Evolutionary conservation across 2,797 vertebrate genomes (phyloP).

Genomic region (Tokudaia muenninki): DNA sequence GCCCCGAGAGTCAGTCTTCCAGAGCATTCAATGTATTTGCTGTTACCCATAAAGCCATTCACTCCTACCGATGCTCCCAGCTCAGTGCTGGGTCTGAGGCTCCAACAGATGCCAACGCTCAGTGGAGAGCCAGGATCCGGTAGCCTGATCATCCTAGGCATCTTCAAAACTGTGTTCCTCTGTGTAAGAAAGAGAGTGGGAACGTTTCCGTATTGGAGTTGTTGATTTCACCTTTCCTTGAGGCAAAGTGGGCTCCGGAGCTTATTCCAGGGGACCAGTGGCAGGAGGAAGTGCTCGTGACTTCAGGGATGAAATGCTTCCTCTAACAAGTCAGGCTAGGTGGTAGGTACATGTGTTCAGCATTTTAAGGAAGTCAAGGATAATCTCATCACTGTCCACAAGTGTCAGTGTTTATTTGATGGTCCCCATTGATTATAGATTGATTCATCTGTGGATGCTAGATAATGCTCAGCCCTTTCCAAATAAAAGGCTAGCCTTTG

Average conservation of each 20-base stretch:
- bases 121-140: neutral
- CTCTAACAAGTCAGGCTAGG: neutral
- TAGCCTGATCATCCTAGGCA: neutral
- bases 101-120: neutral
- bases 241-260: neutral
- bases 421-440: neutral
- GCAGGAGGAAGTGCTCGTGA: rapidly evolving
- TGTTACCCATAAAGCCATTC: neutral
- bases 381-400: neutral
- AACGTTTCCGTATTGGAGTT: neutral
- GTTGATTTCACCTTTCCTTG: neutral
- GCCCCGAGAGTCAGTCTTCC: no score
- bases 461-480: neutral
- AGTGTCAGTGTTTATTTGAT: constrained; percentile 4
- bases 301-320: neutral
- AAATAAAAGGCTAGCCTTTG: neutral
- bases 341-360: neutral
- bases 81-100: neutral
- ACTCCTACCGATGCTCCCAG: no score
- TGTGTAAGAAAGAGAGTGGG: neutral
- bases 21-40: no score
- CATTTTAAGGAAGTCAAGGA: constrained; percentile 6
- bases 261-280: neutral
- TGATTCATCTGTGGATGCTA: constrained; percentile 48
- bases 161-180: neutral